Percentiles rank a stretch among this genome's conserved stretches.
phyloP scores from a whole-genome alignment of 1,140 invertebrate species.

The Cotesia glomerata region DNA sequence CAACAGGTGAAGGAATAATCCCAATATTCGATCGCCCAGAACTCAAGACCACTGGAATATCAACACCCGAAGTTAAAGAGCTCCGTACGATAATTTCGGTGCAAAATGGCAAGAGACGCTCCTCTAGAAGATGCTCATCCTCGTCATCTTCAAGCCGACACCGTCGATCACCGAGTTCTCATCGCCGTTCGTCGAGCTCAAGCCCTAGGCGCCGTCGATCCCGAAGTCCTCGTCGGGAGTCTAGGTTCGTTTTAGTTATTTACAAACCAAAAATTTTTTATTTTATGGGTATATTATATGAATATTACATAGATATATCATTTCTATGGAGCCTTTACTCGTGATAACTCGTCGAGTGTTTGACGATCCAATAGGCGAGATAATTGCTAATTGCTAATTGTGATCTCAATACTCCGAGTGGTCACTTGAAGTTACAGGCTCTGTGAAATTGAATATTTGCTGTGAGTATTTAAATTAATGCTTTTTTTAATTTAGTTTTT shows the following conservation, averaged over 20 bases:
- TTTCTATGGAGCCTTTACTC: neutral
- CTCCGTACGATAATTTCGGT: constrained; percentile 40
- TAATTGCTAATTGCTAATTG: constrained; percentile 6
- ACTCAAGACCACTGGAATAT: constrained; percentile 25
- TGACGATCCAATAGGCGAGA: neutral
- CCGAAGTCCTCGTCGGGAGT: constrained; percentile 3
- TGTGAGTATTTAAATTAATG: too few relatives aligned
- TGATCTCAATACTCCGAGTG: neutral
- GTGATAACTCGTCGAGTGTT: constrained; percentile 5
- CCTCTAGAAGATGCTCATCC: constrained; percentile 24
- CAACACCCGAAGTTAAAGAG: constrained; percentile 36
- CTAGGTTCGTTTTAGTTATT: constrained; percentile 27
- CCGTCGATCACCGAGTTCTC: constrained; percentile 11
- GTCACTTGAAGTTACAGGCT: neutral
- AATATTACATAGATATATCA: neutral
- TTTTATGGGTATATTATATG: neutral
- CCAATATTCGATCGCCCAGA: constrained; percentile 50
- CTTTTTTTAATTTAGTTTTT: too few relatives aligned
- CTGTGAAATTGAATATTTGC: too few relatives aligned
- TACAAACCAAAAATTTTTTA: neutral
- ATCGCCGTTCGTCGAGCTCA: constrained; percentile 17
- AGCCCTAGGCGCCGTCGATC: neutral
- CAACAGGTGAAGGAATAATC: constrained; percentile 43
- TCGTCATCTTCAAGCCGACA: constrained; percentile 25
- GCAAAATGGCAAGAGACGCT: constrained; percentile 14